Conservation (phyloP, 2,113 vertebrate genomes). For the Numenius arquata region DNA sequence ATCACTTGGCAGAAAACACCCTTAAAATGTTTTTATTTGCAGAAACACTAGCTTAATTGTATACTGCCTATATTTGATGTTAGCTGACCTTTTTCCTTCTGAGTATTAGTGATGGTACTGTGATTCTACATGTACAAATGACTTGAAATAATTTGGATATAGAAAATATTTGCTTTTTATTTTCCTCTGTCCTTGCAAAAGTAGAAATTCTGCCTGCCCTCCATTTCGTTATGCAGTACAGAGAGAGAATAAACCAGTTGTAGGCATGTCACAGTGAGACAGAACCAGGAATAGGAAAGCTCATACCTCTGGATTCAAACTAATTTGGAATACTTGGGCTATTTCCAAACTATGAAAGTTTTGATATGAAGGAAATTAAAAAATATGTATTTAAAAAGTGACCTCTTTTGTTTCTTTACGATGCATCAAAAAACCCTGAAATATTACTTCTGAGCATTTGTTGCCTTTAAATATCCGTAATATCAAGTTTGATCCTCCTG, state of each 20-base stretch:
- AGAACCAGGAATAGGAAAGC: not conserved
- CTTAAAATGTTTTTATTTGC: not conserved
- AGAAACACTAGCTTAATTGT: not conserved
- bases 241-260: not conserved
- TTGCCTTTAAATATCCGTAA: not conserved
- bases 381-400: not conserved
- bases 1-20: not conserved
- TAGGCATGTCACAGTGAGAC: not conserved
- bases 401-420: not conserved
- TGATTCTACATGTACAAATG: not conserved
- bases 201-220: not conserved
- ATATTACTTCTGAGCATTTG: not conserved
- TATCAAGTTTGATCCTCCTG: not conserved
- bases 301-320: not conserved
- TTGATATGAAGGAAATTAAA: fast-evolving
- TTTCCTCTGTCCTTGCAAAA: not conserved
- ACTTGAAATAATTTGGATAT: not conserved
- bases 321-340: not conserved
- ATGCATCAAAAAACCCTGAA: not conserved
- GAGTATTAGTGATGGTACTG: not conserved
- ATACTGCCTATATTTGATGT: not conserved
- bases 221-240: not conserved
- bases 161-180: not conserved
- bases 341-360: not conserved
- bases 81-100: not conserved